Percentiles rank a stretch among this genome's conserved stretches.
Conservation (phyloP, 2,113 vertebrate species). For the Grammomys surdaster region DNA sequence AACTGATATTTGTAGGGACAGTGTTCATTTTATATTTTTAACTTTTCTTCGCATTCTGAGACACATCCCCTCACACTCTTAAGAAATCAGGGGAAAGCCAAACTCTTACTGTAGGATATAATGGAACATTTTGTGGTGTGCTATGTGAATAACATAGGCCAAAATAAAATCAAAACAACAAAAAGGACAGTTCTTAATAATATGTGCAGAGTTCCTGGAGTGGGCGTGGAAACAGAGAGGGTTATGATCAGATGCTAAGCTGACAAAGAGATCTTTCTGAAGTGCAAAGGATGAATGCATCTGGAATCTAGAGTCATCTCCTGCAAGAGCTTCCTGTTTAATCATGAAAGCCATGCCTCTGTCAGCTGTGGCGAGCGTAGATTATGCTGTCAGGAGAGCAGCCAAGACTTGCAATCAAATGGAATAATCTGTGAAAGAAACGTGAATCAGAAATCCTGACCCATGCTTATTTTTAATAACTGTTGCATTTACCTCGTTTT, state of each 20-base stretch:
- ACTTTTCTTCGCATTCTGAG: not conserved
- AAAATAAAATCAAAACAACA: not conserved
- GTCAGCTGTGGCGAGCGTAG: conserved; percentile 14
- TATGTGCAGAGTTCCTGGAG: not conserved
- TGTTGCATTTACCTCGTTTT: conserved; percentile 66
- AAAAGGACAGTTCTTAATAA: not conserved
- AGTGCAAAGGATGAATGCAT: conserved; percentile 18
- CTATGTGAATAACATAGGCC: not conserved
- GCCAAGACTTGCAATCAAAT: conserved; percentile 60
- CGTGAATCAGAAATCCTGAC: conserved; percentile 21
- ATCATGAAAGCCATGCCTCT: conserved; percentile 34
- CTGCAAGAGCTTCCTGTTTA: conserved; percentile 51
- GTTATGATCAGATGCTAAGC: conserved; percentile 15
- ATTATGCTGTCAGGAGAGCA: conserved; percentile 56
- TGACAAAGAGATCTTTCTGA: conserved; percentile 65
- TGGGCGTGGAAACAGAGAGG: conserved; percentile 31
- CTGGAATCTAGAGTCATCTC: conserved; percentile 51
- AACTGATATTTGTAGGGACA: not conserved
- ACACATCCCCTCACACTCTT: too few species aligned
- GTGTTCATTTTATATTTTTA: conserved; percentile 42
- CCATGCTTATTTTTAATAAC: conserved; percentile 59
- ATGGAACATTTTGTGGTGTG: not conserved
- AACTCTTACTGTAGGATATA: not conserved
- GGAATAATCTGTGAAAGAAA: conserved; percentile 65
- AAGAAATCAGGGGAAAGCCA: conserved; percentile 4